Conservation (phyloP, 2,113 vertebrate species). For the Acrocephalus arundinaceus region DNA sequence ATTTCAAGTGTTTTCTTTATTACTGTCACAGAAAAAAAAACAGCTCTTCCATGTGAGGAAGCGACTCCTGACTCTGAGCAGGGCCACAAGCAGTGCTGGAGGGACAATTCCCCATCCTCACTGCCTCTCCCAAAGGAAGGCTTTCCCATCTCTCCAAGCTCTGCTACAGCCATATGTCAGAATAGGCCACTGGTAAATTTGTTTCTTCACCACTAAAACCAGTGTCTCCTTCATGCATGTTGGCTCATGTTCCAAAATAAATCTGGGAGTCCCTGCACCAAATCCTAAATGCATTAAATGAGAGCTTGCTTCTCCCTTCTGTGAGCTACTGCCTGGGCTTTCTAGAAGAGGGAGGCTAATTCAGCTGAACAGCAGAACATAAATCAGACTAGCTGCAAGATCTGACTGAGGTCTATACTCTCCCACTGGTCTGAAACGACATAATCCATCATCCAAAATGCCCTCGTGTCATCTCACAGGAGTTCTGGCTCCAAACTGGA, state of each 20-base stretch:
- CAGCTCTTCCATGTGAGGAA: background rate
- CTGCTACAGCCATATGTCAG: background rate
- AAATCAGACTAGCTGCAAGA: constrained; percentile 37
- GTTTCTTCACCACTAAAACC: background rate
- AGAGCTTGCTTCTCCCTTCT: background rate
- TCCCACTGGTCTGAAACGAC: constrained; percentile 25
- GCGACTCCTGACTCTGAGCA: background rate
- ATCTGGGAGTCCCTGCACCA: background rate
- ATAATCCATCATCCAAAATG: constrained; percentile 44
- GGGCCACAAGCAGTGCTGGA: background rate
- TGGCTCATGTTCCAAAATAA: background rate
- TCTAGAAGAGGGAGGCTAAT: constrained; percentile 20
- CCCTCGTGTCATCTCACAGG: constrained; percentile 10
- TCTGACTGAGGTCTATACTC: background rate
- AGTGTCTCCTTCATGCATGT: accelerated
- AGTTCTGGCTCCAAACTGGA: background rate
- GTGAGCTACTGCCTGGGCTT: background rate
- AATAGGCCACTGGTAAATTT: background rate
- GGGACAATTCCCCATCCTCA: background rate
- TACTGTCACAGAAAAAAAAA: background rate
- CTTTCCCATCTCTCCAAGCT: background rate
- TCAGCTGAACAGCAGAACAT: constrained; percentile 16
- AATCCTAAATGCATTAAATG: background rate
- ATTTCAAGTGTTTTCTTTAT: background rate
- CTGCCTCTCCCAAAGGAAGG: background rate